Base-by-base conservation (phyloP, 2,888 invertebrate species). In the Synanthedon andrenaeformis region DNA sequence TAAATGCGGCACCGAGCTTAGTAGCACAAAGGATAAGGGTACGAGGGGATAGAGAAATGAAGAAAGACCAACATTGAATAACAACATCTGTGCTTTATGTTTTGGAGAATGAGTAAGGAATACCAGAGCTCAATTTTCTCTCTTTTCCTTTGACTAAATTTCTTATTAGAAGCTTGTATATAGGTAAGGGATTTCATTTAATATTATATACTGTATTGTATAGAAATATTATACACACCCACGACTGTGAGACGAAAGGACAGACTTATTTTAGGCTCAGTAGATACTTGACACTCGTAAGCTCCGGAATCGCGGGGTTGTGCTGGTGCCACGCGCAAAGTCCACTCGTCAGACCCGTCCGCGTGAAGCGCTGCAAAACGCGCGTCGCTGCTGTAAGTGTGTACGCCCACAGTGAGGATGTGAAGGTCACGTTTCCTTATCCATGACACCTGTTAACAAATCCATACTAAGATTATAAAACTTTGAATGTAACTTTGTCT, bases 221-320 rank as follows among this genome's bases (percentile, higher is more conserved):
- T 35, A 35, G 35, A 35, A 35, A 35, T 35, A 35, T 35, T 35
- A 48, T 53, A 89, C 93, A 89, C 71, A 94, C 94, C 93, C 59
- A 94, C 92, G 66, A 94, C 93, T 67, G 90, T 93, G 57, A 94
- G 89, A 62, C 91, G 89, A 75, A 92, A 93, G 23, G 92, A 81
- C 53, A 83, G 64, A 75, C 95, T 95, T 82, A 95, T 94, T 87
- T 96, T 96, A 55, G 96, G 96, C 74, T 96, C 96, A 19, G 95
- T 96, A 66, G 95, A 95, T 61, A 96, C 94, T 89, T 96, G 96
- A 76, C 96, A 96, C 88, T 96, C 96, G 81, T 96, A 96, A 59
- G 93, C 91, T 57, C 96, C 96, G 54, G 94, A 94, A 81, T 96
- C 96, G 57, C 94, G 89, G 2, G 93, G 89, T 72, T 91, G 91